Conservation (phyloP, 2,797 vertebrate genomes). For the Notamacropus eugenii region DNA sequence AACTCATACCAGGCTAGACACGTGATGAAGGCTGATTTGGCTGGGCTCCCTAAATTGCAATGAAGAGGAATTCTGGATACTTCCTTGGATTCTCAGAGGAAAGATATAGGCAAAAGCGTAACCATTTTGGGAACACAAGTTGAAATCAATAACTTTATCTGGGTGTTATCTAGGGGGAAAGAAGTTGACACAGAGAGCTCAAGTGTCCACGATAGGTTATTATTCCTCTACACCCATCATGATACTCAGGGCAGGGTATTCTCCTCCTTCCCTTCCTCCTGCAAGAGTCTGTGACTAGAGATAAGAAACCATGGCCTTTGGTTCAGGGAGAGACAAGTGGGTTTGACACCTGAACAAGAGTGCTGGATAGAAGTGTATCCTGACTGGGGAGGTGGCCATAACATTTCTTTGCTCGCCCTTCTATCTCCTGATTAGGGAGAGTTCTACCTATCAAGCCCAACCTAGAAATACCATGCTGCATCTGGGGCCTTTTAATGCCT, state of each 20-base stretch:
- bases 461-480: neutral
- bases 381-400: neutral
- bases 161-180: neutral
- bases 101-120: neutral
- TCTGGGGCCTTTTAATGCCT: neutral
- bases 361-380: neutral
- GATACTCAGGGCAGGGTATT: neutral
- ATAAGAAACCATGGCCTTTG: neutral
- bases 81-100: neutral
- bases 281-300: neutral
- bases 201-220: neutral
- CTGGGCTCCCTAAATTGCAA: neutral
- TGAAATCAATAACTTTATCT: neutral
- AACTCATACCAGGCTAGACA: neutral
- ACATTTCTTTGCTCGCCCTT: neutral
- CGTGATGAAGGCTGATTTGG: neutral
- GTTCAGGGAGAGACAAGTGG: neutral
- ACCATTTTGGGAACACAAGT: neutral
- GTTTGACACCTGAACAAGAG: neutral
- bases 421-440: neutral
- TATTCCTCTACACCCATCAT: neutral
- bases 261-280: neutral
- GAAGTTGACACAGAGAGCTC: neutral
- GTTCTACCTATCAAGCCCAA: neutral
- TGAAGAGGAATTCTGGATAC: neutral